Evolutionary conservation across 2,797 vertebrate species (phyloP).

Genomic region (Tamandua tetradactyla): DNA sequence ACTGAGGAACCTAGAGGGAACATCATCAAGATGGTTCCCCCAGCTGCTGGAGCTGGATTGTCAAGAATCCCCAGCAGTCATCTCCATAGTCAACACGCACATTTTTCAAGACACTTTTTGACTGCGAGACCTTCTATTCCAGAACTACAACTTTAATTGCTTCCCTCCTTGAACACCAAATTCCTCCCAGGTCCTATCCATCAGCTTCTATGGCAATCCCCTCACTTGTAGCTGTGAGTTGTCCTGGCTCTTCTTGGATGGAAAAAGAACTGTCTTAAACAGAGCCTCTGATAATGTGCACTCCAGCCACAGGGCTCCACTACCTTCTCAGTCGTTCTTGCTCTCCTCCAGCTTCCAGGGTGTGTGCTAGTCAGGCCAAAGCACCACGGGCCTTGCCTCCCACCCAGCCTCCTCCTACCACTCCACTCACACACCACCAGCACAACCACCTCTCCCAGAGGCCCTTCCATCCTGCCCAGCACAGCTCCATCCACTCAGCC

Average conservation of each 20-base stretch:
- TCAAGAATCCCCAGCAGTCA: constrained; percentile 76
- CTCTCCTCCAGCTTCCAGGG: constrained; percentile 66
- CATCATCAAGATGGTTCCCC: constrained; percentile 74
- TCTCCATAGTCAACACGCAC: constrained; percentile 73
- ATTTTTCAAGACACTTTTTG: constrained; percentile 78
- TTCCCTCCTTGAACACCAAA: constrained; percentile 83
- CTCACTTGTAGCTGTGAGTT: constrained; percentile 85
- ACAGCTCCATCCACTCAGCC: not conserved
- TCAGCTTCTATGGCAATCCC: constrained; percentile 85
- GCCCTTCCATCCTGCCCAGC: not conserved
- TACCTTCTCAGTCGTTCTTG: constrained; percentile 22
- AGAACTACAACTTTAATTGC: constrained; percentile 87
- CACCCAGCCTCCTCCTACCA: rapidly evolving
- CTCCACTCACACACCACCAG: not conserved
- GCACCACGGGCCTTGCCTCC: rapidly evolving
- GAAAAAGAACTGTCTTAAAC: constrained; percentile 74
- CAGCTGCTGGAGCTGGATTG: constrained; percentile 81
- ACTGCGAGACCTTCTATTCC: constrained; percentile 80
- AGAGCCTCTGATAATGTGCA: constrained; percentile 83
- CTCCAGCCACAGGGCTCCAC: not conserved
- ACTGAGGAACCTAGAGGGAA: constrained; percentile 76
- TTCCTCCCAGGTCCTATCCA: constrained; percentile 69
- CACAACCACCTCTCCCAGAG: not conserved
- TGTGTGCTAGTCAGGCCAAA: constrained; percentile 73
- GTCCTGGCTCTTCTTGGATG: constrained; percentile 83